Conservation (phyloP, 2,888 invertebrate species). For the Neria commutata region DNA sequence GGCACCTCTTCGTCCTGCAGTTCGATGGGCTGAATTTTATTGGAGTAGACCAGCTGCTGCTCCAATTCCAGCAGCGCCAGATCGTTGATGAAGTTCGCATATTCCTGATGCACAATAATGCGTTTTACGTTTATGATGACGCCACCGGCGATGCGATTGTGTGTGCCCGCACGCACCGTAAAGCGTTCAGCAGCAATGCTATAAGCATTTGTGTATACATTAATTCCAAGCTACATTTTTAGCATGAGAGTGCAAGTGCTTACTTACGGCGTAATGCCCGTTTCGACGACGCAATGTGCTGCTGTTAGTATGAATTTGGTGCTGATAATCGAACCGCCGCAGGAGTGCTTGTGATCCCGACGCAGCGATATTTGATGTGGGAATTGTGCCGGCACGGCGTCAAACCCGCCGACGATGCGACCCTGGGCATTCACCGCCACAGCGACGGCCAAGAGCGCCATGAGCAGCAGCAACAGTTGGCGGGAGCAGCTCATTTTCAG, state of each 20-base stretch:
- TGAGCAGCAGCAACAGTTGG: neutral
- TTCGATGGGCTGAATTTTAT: slow-evolving; percentile 42
- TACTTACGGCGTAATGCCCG: neutral
- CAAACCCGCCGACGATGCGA: slow-evolving; percentile 51
- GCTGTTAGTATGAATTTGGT: slow-evolving; percentile 40
- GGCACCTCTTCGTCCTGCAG: slow-evolving; percentile 36
- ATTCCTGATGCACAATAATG: slow-evolving; percentile 43
- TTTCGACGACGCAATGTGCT: slow-evolving; percentile 42
- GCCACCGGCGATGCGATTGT: slow-evolving; percentile 47
- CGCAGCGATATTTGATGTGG: slow-evolving; percentile 56
- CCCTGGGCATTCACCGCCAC: slow-evolving; percentile 35
- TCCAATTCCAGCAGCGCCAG: slow-evolving; percentile 50
- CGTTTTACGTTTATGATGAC: slow-evolving; percentile 37
- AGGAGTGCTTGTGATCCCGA: slow-evolving; percentile 35
- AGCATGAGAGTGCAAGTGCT: neutral
- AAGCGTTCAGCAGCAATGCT: slow-evolving; percentile 8
- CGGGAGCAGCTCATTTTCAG: neutral
- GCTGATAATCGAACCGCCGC: slow-evolving; percentile 46
- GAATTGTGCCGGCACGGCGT: slow-evolving; percentile 50
- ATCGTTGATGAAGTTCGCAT: slow-evolving; percentile 43
- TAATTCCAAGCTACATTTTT: neutral
- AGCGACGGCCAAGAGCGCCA: slow-evolving; percentile 1
- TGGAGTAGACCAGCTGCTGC: slow-evolving; percentile 33
- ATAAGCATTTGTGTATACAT: too few relatives aligned
- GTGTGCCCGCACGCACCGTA: slow-evolving; percentile 45